These are phyloP conservation scores for Bellardia pandia DNA, from an alignment of 2,888 invertebrate species.

Conservation along the genomic window DNA sequence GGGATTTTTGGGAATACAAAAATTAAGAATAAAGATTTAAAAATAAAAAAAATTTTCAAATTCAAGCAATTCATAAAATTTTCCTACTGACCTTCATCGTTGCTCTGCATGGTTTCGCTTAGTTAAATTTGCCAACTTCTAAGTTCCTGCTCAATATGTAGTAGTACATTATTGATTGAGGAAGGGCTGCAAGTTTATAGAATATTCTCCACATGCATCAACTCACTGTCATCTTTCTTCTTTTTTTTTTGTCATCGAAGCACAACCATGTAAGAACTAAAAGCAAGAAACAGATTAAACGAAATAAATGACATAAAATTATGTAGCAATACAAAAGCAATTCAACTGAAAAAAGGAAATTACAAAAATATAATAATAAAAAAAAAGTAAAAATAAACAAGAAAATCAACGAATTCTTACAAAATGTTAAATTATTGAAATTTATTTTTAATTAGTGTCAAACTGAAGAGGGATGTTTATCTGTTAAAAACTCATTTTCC, in stretches of 20 bases:
- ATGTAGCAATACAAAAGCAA: constrained; percentile 11
- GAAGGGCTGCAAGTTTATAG: constrained; percentile 29
- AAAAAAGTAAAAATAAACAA: neutral
- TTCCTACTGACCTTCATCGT: constrained; percentile 26
- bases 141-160: constrained; percentile 1
- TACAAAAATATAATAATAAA: constrained; percentile 8
- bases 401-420: constrained; percentile 38
- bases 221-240: constrained; percentile 20
- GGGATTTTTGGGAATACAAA: no score
- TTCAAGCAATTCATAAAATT: neutral
- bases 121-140: constrained; percentile 37
- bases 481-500: constrained; percentile 39
- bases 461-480: constrained; percentile 59
- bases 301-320: constrained; percentile 22
- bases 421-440: constrained; percentile 65
- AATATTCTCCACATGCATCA: constrained; percentile 14
- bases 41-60: neutral
- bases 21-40: no score
- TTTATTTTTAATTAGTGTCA: constrained; percentile 68
- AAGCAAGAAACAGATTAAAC: neutral
- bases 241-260: neutral
- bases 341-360: constrained; percentile 54
- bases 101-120: constrained; percentile 19
- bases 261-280: constrained; percentile 9
- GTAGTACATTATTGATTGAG: constrained; percentile 35